phyloP scores from a whole-genome alignment of 2,113 vertebrate genomes.

The Forbesichthys papilliferus region DNA sequence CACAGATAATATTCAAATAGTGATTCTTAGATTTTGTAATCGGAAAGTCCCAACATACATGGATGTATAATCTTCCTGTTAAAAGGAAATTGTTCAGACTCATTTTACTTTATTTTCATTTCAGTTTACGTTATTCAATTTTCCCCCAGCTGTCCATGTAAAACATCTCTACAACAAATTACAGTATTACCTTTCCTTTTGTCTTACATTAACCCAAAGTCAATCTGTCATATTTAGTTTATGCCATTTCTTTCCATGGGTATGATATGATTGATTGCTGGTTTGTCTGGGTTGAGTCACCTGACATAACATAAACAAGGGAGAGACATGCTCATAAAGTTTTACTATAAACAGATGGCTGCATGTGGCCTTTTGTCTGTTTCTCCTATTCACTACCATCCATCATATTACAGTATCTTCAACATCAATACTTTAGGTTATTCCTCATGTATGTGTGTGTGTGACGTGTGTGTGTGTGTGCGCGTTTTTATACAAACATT shows the following conservation, averaged over 20 bases:
- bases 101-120: conserved; percentile 29
- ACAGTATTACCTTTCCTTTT: not conserved
- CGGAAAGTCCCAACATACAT: conserved; percentile 49
- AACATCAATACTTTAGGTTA: too few relatives aligned
- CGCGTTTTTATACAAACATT: too few relatives aligned
- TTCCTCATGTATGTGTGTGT: too few relatives aligned
- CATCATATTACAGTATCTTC: conserved; percentile 13
- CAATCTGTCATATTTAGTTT: conserved; percentile 29
- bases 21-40: conserved; percentile 17
- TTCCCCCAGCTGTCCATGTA: conserved; percentile 31
- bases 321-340: conserved; percentile 41
- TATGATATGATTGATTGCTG: conserved; percentile 35
- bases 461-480: too few relatives aligned
- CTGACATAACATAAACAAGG: conserved; percentile 38
- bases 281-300: conserved; percentile 32
- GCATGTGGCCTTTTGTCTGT: conserved; percentile 26
- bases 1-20: conserved; percentile 26
- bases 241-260: conserved; percentile 25
- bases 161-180: conserved; percentile 16
- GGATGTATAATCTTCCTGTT: conserved; percentile 32
- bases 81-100: conserved; percentile 22
- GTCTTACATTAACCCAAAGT: conserved; percentile 10
- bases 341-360: conserved; percentile 42
- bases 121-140: conserved; percentile 12
- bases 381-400: conserved; percentile 21